Evolutionary conservation across 2,113 vertebrate genomes (phyloP), one percentile per base, ranked within the genome.

Genomic region (Dryoscopus gambensis): DNA sequence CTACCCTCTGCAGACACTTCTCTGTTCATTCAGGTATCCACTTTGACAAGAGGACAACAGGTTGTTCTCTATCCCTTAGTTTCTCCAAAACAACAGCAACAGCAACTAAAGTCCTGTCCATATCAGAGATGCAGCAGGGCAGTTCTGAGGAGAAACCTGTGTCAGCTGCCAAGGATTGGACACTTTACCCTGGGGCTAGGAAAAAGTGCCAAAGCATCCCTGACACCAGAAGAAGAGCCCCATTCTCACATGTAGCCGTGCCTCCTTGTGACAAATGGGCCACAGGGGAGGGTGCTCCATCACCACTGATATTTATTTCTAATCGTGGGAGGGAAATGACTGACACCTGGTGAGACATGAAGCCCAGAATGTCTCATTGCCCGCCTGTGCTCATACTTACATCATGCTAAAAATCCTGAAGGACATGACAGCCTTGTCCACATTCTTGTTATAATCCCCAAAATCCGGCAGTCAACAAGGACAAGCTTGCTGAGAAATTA

Each of bases 391-490:
- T 62, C 62, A 55, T 64, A 79, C 53, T 63, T 65, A 84, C 84
- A 86, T 82, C 64, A 81, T 17, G 57, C 74, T 93, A 73, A 96
- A 95, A 95, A 73, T 42, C 46, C 65, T 69, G 22, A 82, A 95
- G 77, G 86, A 83, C 53, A 6, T 42, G 78, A 83, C 57, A 94
- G 30, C 76, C 78, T 68, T 87, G n/a, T 56, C 70, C 82, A 64
- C 17, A 12, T 89, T 83, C 10, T 74, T 56, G 20, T 53, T 73
- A 40, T 27, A 79, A 92, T 73, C 49, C 78, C 63, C 40, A 8
- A 60, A 62, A 88, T 60, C 75, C 67, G 35, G 25, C 82, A 79
- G 71, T 30, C 71, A 93, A 23, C 75, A 88, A 90, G 88, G 63
- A 83, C 44, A 62, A 88, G 59, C 95, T 89, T 90, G 74, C 92